Evolutionary conservation across 2,797 vertebrate species (phyloP).

Genomic region (Poecilia velifera): DNA sequence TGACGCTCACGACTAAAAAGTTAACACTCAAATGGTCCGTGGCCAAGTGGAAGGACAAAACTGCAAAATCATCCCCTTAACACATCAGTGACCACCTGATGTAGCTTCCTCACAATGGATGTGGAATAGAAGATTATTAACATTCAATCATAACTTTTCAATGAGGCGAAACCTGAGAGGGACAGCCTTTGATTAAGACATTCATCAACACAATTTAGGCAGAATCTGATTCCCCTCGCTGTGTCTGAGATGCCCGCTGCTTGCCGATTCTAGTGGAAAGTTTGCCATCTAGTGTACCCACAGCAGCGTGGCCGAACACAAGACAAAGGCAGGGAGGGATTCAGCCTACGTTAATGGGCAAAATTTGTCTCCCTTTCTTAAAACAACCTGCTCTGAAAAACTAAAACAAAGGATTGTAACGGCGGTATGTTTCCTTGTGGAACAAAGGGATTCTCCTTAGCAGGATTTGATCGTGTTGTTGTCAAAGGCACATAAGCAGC

Average conservation of each 20-base stretch:
- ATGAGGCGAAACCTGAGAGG: constrained; percentile 83
- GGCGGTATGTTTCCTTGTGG: constrained; percentile 22
- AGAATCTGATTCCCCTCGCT: constrained; percentile 73
- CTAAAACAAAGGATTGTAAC: constrained; percentile 38
- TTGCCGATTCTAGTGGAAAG: constrained; percentile 73
- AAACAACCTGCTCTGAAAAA: constrained; percentile 55
- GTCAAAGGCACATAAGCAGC: constrained; percentile 67
- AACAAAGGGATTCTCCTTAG: constrained; percentile 71
- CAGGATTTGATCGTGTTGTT: constrained; percentile 62
- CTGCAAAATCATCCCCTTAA: constrained; percentile 84
- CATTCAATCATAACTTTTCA: constrained; percentile 85
- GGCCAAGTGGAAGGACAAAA: constrained; percentile 82
- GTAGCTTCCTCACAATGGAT: constrained; percentile 78
- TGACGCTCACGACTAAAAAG: constrained; percentile 81
- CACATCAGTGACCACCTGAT: constrained; percentile 82
- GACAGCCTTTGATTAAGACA: constrained; percentile 83
- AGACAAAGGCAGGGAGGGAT: constrained; percentile 68
- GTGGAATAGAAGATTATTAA: constrained; percentile 84
- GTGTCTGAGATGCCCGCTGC: constrained; percentile 58
- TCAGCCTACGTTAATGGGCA: constrained; percentile 30
- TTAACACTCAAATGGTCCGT: constrained; percentile 84
- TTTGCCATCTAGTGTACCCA: constrained; percentile 86
- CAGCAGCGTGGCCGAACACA: constrained; percentile 79
- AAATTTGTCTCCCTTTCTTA: constrained; percentile 29
- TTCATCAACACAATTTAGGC: constrained; percentile 84